Percentiles rank a stretch among this genome's conserved stretches.
phyloP scores from a whole-genome alignment of 1,140 invertebrate genomes.

The Sweltsa coloradensis region DNA sequence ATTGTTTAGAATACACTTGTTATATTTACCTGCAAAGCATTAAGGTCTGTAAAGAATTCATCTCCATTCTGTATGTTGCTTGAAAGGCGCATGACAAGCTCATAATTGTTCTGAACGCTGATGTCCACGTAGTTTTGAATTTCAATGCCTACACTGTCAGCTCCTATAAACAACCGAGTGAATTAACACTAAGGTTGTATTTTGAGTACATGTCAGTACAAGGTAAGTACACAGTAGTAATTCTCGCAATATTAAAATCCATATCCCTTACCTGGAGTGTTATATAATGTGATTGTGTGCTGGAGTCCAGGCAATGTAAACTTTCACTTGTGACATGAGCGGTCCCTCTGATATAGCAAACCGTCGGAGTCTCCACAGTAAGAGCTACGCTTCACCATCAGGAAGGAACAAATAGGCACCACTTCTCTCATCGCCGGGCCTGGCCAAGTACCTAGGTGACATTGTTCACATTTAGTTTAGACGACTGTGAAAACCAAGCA shows the following conservation, averaged over 20 bases:
- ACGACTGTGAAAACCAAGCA: no score
- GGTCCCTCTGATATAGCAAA: constrained; percentile 54
- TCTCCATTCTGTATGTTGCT: constrained; percentile 60
- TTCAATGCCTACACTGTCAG: constrained; percentile 52
- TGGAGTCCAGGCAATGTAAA: constrained; percentile 53
- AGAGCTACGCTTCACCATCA: constrained; percentile 44
- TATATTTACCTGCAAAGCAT: constrained; percentile 61
- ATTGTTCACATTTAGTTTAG: no score
- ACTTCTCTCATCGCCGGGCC: constrained; percentile 54
- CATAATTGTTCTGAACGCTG: constrained; percentile 62
- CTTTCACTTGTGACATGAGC: constrained; percentile 53
- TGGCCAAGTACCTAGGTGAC: constrained; percentile 53
- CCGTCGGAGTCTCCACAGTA: constrained; percentile 26
- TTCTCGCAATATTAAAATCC: no score
- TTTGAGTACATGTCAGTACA: no score
- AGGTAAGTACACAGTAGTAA: no score
- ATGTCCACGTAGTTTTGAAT: constrained; percentile 70
- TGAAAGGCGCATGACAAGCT: constrained; percentile 75
- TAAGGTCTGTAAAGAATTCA: constrained; percentile 69
- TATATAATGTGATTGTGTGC: constrained; percentile 57
- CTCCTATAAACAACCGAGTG: constrained; percentile 34
- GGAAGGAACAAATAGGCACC: constrained; percentile 96
- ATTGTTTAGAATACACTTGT: no score
- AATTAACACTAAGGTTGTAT: no score
- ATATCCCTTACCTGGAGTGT: constrained; percentile 41